These are phyloP conservation scores for Microplitis mediator DNA, from an alignment of 1,140 invertebrate genomes.

Conservation along the genomic window DNA sequence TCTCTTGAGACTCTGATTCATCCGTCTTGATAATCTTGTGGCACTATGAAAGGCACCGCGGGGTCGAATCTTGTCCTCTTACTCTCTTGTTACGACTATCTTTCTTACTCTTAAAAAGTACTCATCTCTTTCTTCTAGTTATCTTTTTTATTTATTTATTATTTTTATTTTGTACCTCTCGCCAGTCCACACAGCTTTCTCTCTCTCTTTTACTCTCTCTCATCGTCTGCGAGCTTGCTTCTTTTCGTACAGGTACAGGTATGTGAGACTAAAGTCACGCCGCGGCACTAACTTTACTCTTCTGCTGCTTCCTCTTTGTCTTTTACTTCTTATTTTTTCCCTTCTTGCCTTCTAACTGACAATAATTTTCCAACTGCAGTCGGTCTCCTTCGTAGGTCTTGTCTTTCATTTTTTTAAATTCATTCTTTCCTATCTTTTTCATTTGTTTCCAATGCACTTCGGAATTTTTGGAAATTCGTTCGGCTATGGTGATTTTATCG, in stretches of 20 bases:
- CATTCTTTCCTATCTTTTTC: background rate
- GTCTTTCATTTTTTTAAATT: background rate
- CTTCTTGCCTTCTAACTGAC: background rate
- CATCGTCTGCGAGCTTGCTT: slow-evolving; percentile 10
- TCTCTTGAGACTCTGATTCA: slow-evolving; percentile 29
- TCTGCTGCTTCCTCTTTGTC: background rate
- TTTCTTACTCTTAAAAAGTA: background rate
- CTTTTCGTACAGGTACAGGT: slow-evolving; percentile 14
- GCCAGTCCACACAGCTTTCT: background rate
- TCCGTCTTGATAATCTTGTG: slow-evolving; percentile 38
- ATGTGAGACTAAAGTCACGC: slow-evolving; percentile 16
- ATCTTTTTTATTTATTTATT: background rate
- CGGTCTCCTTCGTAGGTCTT: background rate
- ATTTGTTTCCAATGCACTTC: background rate
- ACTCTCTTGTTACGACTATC: slow-evolving; percentile 5
- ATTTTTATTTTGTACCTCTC: background rate
- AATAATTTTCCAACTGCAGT: slow-evolving; percentile 14
- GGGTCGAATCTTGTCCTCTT: slow-evolving; percentile 29
- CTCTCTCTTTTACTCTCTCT: background rate
- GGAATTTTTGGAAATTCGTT: background rate
- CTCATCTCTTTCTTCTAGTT: slow-evolving; percentile 9
- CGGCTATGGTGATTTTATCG: background rate
- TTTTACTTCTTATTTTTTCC: background rate
- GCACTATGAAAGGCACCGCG: slow-evolving; percentile 36
- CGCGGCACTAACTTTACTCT: slow-evolving; percentile 1